Conservation (phyloP, 2,888 invertebrate species). For the Lymantria monacha region DNA sequence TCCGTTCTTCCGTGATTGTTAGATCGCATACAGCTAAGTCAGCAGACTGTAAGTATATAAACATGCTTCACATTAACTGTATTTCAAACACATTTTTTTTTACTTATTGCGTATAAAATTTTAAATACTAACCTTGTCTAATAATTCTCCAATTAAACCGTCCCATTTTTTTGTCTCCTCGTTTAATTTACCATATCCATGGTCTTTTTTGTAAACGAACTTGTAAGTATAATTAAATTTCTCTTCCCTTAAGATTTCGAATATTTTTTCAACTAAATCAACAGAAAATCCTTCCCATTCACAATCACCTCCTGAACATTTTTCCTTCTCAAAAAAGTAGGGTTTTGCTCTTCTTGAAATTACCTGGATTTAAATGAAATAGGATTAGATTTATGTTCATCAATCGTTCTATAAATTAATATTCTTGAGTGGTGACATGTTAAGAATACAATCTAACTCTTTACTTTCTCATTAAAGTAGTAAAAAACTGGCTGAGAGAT, state of each 20-base stretch:
- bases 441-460: no score
- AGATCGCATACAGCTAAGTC: constrained; percentile 84
- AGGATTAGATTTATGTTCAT: not conserved
- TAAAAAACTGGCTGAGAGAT: no score
- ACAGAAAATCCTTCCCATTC: constrained; percentile 89
- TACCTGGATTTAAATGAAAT: constrained; percentile 40
- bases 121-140: constrained; percentile 58
- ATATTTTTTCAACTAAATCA: constrained; percentile 87
- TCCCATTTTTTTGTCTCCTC: constrained; percentile 60
- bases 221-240: constrained; percentile 62
- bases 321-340: constrained; percentile 85
- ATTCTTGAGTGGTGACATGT: no score
- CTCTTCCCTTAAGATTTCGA: constrained; percentile 76
- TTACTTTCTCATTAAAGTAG: no score
- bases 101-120: not conserved
- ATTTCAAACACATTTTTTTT: not conserved
- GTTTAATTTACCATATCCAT: constrained; percentile 51
- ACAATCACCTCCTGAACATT: constrained; percentile 49
- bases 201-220: constrained; percentile 48
- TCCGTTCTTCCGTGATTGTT: constrained; percentile 95
- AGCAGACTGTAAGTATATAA: constrained; percentile 52
- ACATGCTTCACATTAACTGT: not conserved
- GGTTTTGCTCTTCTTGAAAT: constrained; percentile 88
- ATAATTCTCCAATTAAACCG: constrained; percentile 63
- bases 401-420: no score